Evolutionary conservation across 2,113 vertebrate species (phyloP), one percentile per base, ranked within the genome.

Genomic region (Tor tambroides): DNA sequence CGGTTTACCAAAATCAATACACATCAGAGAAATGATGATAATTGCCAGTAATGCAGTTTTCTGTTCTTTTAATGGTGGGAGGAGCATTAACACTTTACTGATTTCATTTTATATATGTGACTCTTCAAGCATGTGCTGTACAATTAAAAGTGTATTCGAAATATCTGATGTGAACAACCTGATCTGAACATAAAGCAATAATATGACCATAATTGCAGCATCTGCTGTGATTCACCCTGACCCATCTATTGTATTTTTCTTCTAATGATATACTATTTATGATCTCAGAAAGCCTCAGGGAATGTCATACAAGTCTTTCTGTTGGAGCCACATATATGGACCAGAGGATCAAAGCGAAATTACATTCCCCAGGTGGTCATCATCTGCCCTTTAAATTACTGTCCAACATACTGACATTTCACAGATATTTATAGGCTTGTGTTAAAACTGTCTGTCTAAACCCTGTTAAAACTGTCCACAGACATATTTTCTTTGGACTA

Each of bases 1-100:
- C 8, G 69, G 83, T 59, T 38, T 38, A 41, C 69, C 49, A n/a
- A 6, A 84, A 84, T 84, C 83, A 84, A 84, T 84, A 84, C 49
- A 59, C 83, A 56, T 74, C 30, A 84, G 69, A 54, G 11, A 21
- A 61, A 26, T 67, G 8, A 28, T 2, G n/a, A 83, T 71, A 51
- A 51, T 49, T 0, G 71, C 17, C 43, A 84, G 23, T 74, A 74
- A 56, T 84, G 14, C 32, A 19, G 6, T 35, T 41, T 74, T 72
- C 9, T 26, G 6, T 51, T 0, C 21, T 84, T 75, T 74, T 74
- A 83, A 51, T 9, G 81, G 26, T 81, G 59, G 14, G 4, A 28
- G 28, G 21, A 51, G 21, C 43, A 17, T 71, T 56, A 32, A 12
- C 49, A 2, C 43, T 46, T 11, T 12, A 3, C 12, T 17, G n/a